Base-by-base conservation (phyloP, 2,888 invertebrate genomes). In the Nomada flava region DNA sequence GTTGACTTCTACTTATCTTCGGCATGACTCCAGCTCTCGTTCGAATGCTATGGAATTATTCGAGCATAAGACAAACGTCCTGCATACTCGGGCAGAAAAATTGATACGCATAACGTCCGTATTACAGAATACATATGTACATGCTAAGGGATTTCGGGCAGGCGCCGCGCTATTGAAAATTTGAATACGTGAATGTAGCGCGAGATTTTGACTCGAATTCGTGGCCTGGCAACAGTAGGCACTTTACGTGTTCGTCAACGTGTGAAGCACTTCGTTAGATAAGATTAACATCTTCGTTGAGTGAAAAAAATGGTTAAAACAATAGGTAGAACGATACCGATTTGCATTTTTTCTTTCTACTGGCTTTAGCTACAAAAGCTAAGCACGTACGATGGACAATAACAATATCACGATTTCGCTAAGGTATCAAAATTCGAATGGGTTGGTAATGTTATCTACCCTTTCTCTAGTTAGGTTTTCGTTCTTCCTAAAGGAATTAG, bases 1-100 rank as follows among this genome's bases (percentile, higher is more conserved):
- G 23, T 63, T 36, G 29, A 26, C 62, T 57, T 62, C 65, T 29
- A 13, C 67, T 79, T 80, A 80, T 80, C 80, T 79, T 26, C 60
- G 11, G 36, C 42, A 18, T 60, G 59, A 64, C 70, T 76, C 23
- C 18, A n/a, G 13, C 64, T 26, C 52, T 63, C 26, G 44, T 20
- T 2, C 62, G 26, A n/a, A 53, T 29, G 23, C 23, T 20, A 53
- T 9, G 29, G 36, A 68, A 70, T 53, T 53, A 44, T 10, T 52
- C 15, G 5, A 36, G 23, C 18, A 55, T 10, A 55, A n/a, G n/a
- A 55, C 20, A n/a, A 47, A 11, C 20, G 11, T 23, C 13, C 13
- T 13, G 9, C 26, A 4, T 57, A 13, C 23, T 13, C 13, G 57
- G 10, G n/a, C n/a, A 53, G 1, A n/a, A 53, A 53, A 20, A 20